These are phyloP conservation scores for Gonioctena quinquepunctata DNA, from an alignment of 1,140 invertebrate genomes.

Conservation along the genomic window DNA sequence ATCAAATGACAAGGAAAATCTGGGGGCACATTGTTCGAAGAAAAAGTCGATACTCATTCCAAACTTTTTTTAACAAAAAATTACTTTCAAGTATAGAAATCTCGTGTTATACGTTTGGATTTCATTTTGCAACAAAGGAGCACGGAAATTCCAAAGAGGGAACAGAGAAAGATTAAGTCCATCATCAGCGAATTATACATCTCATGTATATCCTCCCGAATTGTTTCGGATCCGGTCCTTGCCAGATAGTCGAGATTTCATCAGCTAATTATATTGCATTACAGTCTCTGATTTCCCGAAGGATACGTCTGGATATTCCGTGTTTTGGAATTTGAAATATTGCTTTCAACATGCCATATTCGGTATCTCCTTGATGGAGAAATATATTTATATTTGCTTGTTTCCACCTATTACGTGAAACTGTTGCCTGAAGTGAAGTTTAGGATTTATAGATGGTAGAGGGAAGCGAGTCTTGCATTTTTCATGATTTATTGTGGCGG, in stretches of 20 bases:
- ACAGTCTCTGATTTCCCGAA: slow-evolving; percentile 37
- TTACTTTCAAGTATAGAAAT: no score
- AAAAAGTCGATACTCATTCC: no score
- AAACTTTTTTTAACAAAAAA: no score
- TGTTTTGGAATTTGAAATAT: slow-evolving; percentile 16
- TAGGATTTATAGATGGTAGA: not conserved
- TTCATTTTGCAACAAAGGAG: no score
- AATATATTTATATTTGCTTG: not conserved
- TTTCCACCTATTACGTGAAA: not conserved
- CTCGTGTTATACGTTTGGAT: no score
- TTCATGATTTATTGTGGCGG: not conserved
- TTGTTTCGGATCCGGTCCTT: no score
- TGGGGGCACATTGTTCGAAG: no score
- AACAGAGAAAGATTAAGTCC: no score
- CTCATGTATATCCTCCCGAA: no score
- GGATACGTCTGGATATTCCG: slow-evolving; percentile 17
- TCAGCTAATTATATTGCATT: slow-evolving; percentile 32
- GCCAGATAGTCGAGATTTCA: slow-evolving; percentile 22
- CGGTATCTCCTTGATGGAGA: not conserved
- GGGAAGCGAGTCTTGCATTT: not conserved
- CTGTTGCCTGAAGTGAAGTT: not conserved
- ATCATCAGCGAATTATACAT: no score
- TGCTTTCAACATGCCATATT: slow-evolving; percentile 10
- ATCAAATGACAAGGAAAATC: no score
- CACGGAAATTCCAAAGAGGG: no score